Conservation (phyloP, 2,113 vertebrate species). For the Turdus rufiventris region DNA sequence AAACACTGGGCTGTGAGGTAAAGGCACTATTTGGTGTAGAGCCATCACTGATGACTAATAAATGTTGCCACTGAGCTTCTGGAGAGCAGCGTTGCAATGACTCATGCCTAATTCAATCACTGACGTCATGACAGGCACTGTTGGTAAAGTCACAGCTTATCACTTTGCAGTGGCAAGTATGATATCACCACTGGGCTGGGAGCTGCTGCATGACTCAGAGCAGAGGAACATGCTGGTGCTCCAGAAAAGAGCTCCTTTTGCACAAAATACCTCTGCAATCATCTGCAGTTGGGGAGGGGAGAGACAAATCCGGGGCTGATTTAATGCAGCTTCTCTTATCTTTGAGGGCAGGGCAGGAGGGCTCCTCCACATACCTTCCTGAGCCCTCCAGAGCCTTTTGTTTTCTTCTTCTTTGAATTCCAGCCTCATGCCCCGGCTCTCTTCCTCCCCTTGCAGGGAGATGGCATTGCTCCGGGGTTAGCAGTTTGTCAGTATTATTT, state of each 20-base stretch:
- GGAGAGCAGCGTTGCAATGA: conserved; percentile 12
- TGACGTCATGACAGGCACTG: conserved; percentile 48
- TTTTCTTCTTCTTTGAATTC: conserved; percentile 48
- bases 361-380: conserved; percentile 29
- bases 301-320: neutral
- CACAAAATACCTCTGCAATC: conserved; percentile 54
- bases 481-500: conserved; percentile 47
- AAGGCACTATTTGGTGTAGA: conserved; percentile 13
- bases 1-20: neutral
- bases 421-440: neutral
- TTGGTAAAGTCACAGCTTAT: conserved; percentile 56
- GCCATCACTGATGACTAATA: conserved; percentile 30
- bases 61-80: conserved; percentile 33
- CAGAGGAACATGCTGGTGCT: neutral
- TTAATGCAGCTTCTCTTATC: conserved; percentile 39
- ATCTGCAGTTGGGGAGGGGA: neutral
- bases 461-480: conserved; percentile 24
- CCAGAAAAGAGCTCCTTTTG: conserved; percentile 23
- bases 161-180: conserved; percentile 28
- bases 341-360: conserved; percentile 24
- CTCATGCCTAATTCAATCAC: conserved; percentile 47
- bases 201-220: conserved; percentile 36
- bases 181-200: conserved; percentile 36
- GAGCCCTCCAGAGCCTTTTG: conserved; percentile 39
- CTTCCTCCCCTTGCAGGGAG: neutral